Base-by-base conservation (phyloP, 2,113 vertebrate genomes). In the Perca schrenkii region DNA sequence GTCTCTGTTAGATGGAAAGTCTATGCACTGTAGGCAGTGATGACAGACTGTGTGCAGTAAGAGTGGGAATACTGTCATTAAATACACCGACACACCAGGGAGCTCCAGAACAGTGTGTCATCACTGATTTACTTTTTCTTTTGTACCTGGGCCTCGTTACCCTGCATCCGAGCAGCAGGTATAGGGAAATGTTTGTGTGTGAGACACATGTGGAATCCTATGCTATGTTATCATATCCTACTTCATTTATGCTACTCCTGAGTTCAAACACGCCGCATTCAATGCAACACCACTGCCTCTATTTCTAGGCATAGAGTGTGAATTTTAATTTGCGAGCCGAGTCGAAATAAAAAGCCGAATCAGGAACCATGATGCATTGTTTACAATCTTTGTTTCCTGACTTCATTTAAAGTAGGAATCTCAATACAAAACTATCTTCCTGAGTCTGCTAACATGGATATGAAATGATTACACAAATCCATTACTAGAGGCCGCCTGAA, bases 1-100 rank as follows among this genome's bases (percentile, higher is more conserved):
- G 76, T 22, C 66, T 69, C 80, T 36, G 85, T 86, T 83, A 61
- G 82, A 91, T 82, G 56, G 87, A 84, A 54, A 88, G 83, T 86
- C 84, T 78, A 53, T 71, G 73, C 74, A 86, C 85, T 80, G 81
- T 83, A 90, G 85, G 86, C 80, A 84, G 71, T 79, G 74, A 88
- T 92, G 88, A 89, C 88, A 92, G 89, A 75, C 84, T 87, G 85
- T 87, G 84, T 91, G 87, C 89, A 86, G 86, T 89, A 84, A 69
- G 65, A 88, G 83, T 72, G 89, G 82, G 79, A 87, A 89, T 88
- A 88, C 86, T 88, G 89, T 93, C 92, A 92, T 92, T 91, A 93
- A 91, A 93, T 73, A 88, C 89, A 90, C 77, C 57, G 40, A 80
- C 84, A 79, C 85, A 88, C 84, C 60, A 56, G 88, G 89, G 91